Evolutionary conservation across 2,888 invertebrate genomes (phyloP), one percentile per base, ranked within the genome.

Genomic region (Elgonia sp.): DNA sequence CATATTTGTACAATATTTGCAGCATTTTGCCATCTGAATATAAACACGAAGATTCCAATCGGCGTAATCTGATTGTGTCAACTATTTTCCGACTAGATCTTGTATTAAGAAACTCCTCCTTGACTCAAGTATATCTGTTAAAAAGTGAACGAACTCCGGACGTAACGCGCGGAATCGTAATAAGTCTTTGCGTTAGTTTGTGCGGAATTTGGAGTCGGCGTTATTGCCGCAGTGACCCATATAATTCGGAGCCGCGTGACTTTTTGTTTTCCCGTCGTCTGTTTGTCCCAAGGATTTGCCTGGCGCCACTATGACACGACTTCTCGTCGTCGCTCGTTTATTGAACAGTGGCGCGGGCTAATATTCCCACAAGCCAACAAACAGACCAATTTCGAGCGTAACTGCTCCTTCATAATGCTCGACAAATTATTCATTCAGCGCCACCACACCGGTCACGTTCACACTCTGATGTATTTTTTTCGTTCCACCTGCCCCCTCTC

Each of bases 231-330:
- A 81, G 81, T 75, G 84, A 82, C 86, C 84, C 72, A 85, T 53
- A 89, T 86, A 77, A 87, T 86, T 88, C 55, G 60, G 70, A 77
- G 79, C 50, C 55, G 39, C 72, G 55, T 21, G 16, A 65, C 77
- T 77, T 88, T 85, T 88, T 79, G 81, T 79, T 80, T 81, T 73
- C 10, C 42, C 55, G 67, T 81, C 79, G 86, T 89, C 67, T 86
- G 77, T 89, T 87, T 88, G 84, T 79, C 53, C 72, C 70, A 87
- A 86, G 84, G 86, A 86, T 89, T 86, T 84, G 88, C 87, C 87
- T 88, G 89, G 89, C 89, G 89, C 89, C 89, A 88, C 86, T 82
- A 87, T 67, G 82, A 70, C 83, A 86, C 89, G 82, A 84, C 77
- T 82, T 37, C 55, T 73, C 82, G 84, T 67, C 77, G 82, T 80